Evolutionary conservation across 2,888 invertebrate species (phyloP), one percentile per base, ranked within the genome.

Genomic region (Pterobdella sp.): DNA sequence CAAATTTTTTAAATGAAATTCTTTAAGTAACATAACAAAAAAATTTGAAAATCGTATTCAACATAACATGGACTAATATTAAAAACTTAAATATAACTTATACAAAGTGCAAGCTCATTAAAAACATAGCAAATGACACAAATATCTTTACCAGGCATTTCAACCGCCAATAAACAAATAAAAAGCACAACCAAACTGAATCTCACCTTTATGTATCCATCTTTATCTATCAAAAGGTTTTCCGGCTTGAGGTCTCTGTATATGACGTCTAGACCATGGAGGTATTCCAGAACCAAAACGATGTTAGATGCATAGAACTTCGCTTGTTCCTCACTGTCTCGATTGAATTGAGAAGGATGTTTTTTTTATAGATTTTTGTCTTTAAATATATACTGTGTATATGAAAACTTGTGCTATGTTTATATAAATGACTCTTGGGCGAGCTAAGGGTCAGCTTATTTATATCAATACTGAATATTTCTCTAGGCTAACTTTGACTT

Each of bases 231-330:
- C 79, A 97, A 88, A 83, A 97, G 87, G 87, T 97, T 97, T 87
- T 97, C 96, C 63, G 96, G 96, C 85, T 97, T 96, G 81, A 97
- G 89, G 88, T 97, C 96, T 82, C 98, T 89, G 86, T 99, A 98
- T 84, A 99, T 96, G 84, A 98, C 90, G 87, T 99, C 97, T 85
- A 99, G 88, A 86, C 94, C 95, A 86, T 98, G 98, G 77, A 99
- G 90, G 86, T 99, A 98, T 88, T 99, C 98, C 86, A 99, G 97
- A 74, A 96, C 97, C 82, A 99, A 89, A 80, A 98, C 96, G 81
- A 99, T 98, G 87, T 99, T 98, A 79, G 97, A 97, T 80, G 96
- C 98, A 86, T 98, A 78, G 69, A 77, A 76, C 72, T 75, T 69
- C 49, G 78, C 72, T 65, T 76, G 76, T 56, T 75, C 75, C 74